Base-by-base conservation (phyloP, 2,113 vertebrate genomes). In the Catharus fuscescens region DNA sequence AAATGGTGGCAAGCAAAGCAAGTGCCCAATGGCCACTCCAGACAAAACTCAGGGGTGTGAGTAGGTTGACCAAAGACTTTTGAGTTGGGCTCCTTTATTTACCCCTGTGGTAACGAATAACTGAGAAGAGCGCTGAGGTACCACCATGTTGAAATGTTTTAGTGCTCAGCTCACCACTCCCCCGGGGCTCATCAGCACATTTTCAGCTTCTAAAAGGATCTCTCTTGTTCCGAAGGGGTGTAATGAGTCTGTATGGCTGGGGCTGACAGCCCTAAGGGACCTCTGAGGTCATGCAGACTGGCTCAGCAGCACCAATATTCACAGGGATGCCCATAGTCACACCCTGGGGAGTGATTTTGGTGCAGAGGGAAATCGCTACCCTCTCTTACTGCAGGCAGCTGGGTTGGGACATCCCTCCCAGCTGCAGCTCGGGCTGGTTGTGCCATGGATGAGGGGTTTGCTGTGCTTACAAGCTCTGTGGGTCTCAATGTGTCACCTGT, bases 151-250 rank as follows among this genome's bases (percentile, higher is more conserved):
- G 73, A 76, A 65, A 53, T n/a, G 17, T 72, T 85, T 85, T 50
- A 89, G 45, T 50, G n/a, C 44, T 40, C n/a, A 14, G 65, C 66
- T 77, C 1, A 3, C 47, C 0, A 1, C 40, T 28, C 44, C 56
- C 32, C 17, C 0, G 1, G 79, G 48, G 0, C 36, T 50, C 5
- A 1, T 88, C 52, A 70, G 82, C 60, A 40, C 0, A 0, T 71
- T 83, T 80, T 67, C 54, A 83, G 67, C 32, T 5, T 2, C 60
- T 93, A 14, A 83, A 90, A 90, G 52, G 85, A 18, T 67, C 42
- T 40, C 42, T 90, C 59, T 45, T 56, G 56, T 60, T 83, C 6
- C 47, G 47, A 88, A 83, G 47, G 53, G 56, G 3, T 70, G 25
- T 45, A n/a, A 60, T 11, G 10, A 70, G 38, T 29, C 38, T 59